These are phyloP conservation scores for Helobdella robusta DNA, from an alignment of 2,888 invertebrate species.

Conservation along the genomic window DNA sequence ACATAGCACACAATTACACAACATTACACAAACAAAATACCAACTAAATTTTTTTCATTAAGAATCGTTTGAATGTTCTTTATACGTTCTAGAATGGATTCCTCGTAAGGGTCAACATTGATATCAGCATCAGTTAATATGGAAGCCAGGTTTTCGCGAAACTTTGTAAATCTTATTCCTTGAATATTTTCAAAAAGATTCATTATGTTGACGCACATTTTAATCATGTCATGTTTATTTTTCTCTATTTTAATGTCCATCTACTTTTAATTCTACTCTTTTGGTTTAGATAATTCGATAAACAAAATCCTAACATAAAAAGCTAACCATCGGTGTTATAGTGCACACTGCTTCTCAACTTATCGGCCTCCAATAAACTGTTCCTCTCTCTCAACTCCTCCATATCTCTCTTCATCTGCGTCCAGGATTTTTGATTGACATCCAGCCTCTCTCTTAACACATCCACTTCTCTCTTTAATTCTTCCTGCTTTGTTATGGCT, in stretches of 20 bases:
- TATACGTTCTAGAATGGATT: slow-evolving; percentile 42
- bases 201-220: too few relatives aligned
- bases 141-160: slow-evolving; percentile 43
- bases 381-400: slow-evolving; percentile 32
- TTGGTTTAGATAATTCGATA: too few relatives aligned
- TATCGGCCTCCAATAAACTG: slow-evolving; percentile 17
- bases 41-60: too few relatives aligned
- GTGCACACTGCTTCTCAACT: slow-evolving; percentile 24
- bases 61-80: too few relatives aligned
- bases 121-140: slow-evolving; percentile 39
- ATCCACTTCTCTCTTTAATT: slow-evolving; percentile 41
- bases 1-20: too few relatives aligned
- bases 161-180: slow-evolving; percentile 34
- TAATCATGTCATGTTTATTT: too few relatives aligned
- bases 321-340: too few relatives aligned
- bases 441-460: slow-evolving; percentile 35
- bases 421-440: slow-evolving; percentile 34
- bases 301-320: too few relatives aligned
- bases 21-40: too few relatives aligned
- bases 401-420: slow-evolving; percentile 34
- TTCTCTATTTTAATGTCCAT: too few relatives aligned
- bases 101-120: slow-evolving; percentile 40
- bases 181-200: neutral
- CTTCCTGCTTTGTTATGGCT: slow-evolving; percentile 37
- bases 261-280: too few relatives aligned